These are phyloP conservation scores for Amphipoea oculea DNA, from an alignment of 2,888 invertebrate species.

Conservation along the genomic window DNA sequence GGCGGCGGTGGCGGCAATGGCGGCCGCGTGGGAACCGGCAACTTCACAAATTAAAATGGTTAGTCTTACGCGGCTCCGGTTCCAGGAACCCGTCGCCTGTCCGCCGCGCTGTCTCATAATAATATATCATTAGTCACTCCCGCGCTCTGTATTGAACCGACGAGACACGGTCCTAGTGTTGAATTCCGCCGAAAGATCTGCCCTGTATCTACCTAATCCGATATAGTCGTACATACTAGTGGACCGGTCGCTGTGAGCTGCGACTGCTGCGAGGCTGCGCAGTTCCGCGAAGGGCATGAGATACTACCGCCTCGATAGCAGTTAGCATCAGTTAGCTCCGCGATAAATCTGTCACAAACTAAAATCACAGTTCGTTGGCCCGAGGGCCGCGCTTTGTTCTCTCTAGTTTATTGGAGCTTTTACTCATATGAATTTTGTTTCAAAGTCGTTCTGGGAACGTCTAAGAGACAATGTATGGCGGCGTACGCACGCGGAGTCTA, in stretches of 20 bases:
- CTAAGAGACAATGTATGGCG: constrained; percentile 31
- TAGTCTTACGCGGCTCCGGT: constrained; percentile 27
- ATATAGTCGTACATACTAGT: constrained; percentile 28
- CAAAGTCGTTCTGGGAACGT: constrained; percentile 66
- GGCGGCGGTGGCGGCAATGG: not conserved
- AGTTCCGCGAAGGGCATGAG: constrained; percentile 75
- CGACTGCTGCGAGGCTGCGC: constrained; percentile 25
- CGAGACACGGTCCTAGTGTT: constrained; percentile 60
- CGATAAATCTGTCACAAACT: constrained; percentile 81
- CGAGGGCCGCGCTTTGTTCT: constrained; percentile 65
- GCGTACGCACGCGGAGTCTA: constrained; percentile 19
- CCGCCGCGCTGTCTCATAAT: constrained; percentile 36
- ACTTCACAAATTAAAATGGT: constrained; percentile 25
- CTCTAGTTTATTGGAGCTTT: constrained; percentile 67
- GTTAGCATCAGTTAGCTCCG: constrained; percentile 71
- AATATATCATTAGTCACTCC: constrained; percentile 65
- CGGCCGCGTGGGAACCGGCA: constrained; percentile 51
- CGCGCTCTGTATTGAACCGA: constrained; percentile 49
- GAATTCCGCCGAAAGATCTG: constrained; percentile 55
- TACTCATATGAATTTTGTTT: constrained; percentile 67
- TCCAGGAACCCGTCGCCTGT: constrained; percentile 48
- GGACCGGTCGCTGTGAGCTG: constrained; percentile 25
- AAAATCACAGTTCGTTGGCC: constrained; percentile 75
- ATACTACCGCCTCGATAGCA: constrained; percentile 66
- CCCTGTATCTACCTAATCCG: constrained; percentile 16